Percentiles rank a stretch among this genome's conserved stretches.
Evolutionary conservation across 92 coral and sea anemone genomes (phyloP).

Genomic region (Porites cylindrica): DNA sequence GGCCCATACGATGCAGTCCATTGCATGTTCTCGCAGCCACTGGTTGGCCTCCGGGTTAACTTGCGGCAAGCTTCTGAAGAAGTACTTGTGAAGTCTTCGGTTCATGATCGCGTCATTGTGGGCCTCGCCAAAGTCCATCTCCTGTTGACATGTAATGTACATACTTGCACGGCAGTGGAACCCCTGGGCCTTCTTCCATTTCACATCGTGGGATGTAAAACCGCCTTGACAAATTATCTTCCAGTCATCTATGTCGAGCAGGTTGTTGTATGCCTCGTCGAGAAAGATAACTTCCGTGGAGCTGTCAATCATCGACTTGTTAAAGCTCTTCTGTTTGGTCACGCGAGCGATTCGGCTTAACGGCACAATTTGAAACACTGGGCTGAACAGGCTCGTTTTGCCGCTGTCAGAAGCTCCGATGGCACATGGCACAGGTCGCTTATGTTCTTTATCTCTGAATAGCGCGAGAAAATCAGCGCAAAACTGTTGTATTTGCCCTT

Average conservation of each 20-base stretch:
- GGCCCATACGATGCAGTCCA: slow-evolving; percentile 57
- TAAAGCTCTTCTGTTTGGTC: slow-evolving; percentile 46
- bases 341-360: slow-evolving; percentile 13
- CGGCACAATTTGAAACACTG: slow-evolving; percentile 9
- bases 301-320: slow-evolving; percentile 50
- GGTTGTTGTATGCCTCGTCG: slow-evolving; percentile 35
- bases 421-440: slow-evolving; percentile 59
- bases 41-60: slow-evolving; percentile 37
- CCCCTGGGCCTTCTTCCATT: slow-evolving; percentile 30
- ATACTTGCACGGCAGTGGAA: slow-evolving; percentile 31
- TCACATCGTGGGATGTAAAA: slow-evolving; percentile 37
- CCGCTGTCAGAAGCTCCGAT: slow-evolving; percentile 64
- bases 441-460: slow-evolving; percentile 38
- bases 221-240: slow-evolving; percentile 41
- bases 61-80: slow-evolving; percentile 28
- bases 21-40: slow-evolving; percentile 49
- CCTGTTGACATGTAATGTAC: slow-evolving; percentile 32
- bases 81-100: slow-evolving; percentile 26
- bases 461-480: slow-evolving; percentile 45
- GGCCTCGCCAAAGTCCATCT: slow-evolving; percentile 35
- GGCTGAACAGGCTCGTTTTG: slow-evolving; percentile 53
- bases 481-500: neutral
- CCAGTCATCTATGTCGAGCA: slow-evolving; percentile 53
- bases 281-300: slow-evolving; percentile 40
- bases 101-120: slow-evolving; percentile 51